Base-by-base conservation (phyloP, 1,140 invertebrate genomes). In the Zaprionus gabonicus region DNA sequence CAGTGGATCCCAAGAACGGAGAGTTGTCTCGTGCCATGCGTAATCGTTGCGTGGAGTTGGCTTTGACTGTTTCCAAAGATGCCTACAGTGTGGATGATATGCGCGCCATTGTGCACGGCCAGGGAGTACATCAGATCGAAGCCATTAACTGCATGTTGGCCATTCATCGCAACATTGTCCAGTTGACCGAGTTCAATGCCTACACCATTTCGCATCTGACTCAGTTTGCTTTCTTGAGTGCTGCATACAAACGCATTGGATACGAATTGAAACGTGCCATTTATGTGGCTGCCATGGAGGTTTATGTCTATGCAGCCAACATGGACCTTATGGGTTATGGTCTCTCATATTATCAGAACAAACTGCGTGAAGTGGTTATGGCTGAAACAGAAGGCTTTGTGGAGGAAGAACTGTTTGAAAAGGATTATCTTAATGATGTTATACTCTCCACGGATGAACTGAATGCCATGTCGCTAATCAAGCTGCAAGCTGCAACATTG, bases 1-100 rank as follows among this genome's bases (percentile, higher is more conserved):
- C 98, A 0, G 98, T 99, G 95, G 97, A 99, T 94, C 98, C 98
- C 0, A 96, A 96, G 82, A 96, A 97, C 94, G 99, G 98, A 1
- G 98, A 99, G 93, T 97, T 99, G 68, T 99, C 99, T 4, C 95
- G 98, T 88, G 99, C 99, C 0, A 99, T 99, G 99, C 95, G 98
- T 71, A 99, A 99, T 92, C 95, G 99, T 92, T 98, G 98, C 4
- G 95, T 99, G 1, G 99, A 99, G 94, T 96, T 99, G 76, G 98
- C 94, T 82, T 93, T 99, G 49, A 91, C 94, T 0, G 85, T 20
- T 9, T n/a, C 73, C 36, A 76, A 76, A 92, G 82, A 93, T 12
- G 88, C 93, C n/a, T 92, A 93, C 57, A 91, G 82, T n/a, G 17
- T 74, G 25, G 71, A 92, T 23, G 96, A 96, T 86, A 79, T 94